Conservation (phyloP, 2,888 invertebrate genomes). For the Aspidiotus rigidus region DNA sequence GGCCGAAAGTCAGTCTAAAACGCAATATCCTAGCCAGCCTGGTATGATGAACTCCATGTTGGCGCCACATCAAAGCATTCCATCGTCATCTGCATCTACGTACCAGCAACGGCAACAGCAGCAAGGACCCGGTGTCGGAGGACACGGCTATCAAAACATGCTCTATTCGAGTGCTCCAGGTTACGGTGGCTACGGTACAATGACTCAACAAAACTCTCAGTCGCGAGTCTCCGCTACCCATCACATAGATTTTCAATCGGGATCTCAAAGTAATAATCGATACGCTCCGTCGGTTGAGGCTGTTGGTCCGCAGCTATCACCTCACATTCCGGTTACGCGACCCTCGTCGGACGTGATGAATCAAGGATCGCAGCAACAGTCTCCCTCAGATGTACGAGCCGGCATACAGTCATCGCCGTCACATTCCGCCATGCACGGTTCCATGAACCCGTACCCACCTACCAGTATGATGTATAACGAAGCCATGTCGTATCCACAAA, state of each 20-base stretch:
- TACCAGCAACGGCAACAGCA: conserved; percentile 39
- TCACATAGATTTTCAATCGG: conserved; percentile 37
- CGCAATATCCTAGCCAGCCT: conserved; percentile 40
- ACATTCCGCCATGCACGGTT: conserved; percentile 34
- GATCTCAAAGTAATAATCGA: conserved; percentile 24
- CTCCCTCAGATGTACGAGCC: conserved; percentile 35
- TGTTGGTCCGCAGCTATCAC: conserved; percentile 16
- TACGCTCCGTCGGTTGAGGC: conserved; percentile 23
- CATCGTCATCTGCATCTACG: conserved; percentile 40
- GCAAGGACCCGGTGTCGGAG: conserved; percentile 12
- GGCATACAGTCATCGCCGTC: conserved; percentile 43
- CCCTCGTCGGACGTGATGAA: conserved; percentile 31
- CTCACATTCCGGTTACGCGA: conserved; percentile 36
- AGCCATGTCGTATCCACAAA: conserved; percentile 40
- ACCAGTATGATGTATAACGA: conserved; percentile 33
- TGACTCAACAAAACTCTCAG: conserved; percentile 42
- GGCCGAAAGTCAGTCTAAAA: conserved; percentile 38
- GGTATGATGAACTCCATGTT: conserved; percentile 32
- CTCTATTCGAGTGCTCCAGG: conserved; percentile 40
- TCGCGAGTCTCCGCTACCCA: conserved; percentile 49
- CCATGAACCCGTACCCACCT: conserved; percentile 34
- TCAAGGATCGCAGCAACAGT: conserved; percentile 20
- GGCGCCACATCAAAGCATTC: conserved; percentile 38
- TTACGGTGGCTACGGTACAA: conserved; percentile 45
- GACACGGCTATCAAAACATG: conserved; percentile 39